Evolutionary conservation across 2,797 vertebrate genomes (phyloP), one percentile per base, ranked within the genome.

Genomic region (Rhinatrema bivittatum): DNA sequence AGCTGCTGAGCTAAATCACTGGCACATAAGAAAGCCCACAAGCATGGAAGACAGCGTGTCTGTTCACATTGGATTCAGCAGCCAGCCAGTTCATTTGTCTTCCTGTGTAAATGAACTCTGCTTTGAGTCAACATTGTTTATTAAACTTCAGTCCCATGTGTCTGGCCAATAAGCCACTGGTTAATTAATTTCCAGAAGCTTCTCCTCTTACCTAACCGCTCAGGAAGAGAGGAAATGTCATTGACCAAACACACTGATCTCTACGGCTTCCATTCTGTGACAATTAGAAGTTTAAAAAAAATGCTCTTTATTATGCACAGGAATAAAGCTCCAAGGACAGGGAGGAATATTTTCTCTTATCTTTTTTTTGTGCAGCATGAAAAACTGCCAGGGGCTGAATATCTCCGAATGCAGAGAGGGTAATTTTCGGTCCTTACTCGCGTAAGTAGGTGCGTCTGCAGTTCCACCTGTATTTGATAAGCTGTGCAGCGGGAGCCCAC

Each of bases 141-240:
- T 52, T 39, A 22, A 41, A 22, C 20, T 50, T 17, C 16, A 29
- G 24, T 36, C 33, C 29, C 36, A 28, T 7, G 15, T 10, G 43
- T 40, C 36, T 36, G 40, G 7, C 18, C 32, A 29, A 33, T 43
- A 37, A 54, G 56, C 25, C 16, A 29, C 14, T 36, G 49, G 17
- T 23, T 60, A 56, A 19, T 33, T 30, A 53, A 29, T 44, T 56
- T 44, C 22, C 1, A 9, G 16, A 4, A n/a, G 20, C 40, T 55
- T 39, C 23, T 50, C 25, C 29, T 25, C 56, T 51, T 48, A 42
- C 39, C 24, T 42, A 27, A 25, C 21, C 25, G 20, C 32, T 21
- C 7, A 12, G 38, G 32, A 36, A 43, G 18, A 16, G 33, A 39
- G 46, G 39, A 53, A 46, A 24, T 30, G 20, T n/a, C n/a, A n/a